Percentiles rank a stretch among this genome's conserved stretches.
phyloP scores from a whole-genome alignment of 1,140 invertebrate genomes.

The Notospermus geniculatus region DNA sequence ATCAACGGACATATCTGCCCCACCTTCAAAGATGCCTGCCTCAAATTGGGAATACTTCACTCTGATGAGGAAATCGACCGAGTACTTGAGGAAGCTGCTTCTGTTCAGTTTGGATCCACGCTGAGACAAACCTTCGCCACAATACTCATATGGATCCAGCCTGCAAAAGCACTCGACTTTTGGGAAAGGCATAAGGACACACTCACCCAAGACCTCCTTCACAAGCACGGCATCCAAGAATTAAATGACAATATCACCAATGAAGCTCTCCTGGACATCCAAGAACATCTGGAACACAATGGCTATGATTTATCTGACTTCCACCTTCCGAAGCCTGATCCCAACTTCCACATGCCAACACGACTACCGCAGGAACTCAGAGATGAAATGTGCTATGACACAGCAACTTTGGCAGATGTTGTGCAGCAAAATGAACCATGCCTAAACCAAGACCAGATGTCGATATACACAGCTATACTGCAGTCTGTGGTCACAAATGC shows the following conservation, averaged over 20 bases:
- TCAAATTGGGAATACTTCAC: not conserved
- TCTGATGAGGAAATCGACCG: not conserved
- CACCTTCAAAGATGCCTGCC: not conserved
- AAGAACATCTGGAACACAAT: not conserved
- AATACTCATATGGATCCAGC: not conserved
- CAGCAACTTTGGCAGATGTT: not conserved
- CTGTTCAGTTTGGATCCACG: not conserved
- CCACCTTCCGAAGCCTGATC: not conserved
- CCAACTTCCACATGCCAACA: not conserved
- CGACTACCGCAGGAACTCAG: not conserved
- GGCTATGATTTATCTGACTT: not conserved
- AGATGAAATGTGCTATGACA: slow-evolving; percentile 1
- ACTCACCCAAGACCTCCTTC: not conserved
- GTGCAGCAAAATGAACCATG: not conserved
- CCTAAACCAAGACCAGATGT: not conserved
- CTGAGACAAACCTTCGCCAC: not conserved
- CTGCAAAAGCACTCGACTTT: not conserved
- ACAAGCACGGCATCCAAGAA: not conserved
- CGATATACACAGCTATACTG: not conserved
- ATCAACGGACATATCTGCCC: not conserved
- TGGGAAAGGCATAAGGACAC: not conserved
- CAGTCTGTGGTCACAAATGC: not conserved
- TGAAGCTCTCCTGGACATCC: not conserved
- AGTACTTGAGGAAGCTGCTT: not conserved
- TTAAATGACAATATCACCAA: not conserved